phyloP scores from a whole-genome alignment of 2,888 invertebrate genomes.

The Macroteleia sp. region DNA sequence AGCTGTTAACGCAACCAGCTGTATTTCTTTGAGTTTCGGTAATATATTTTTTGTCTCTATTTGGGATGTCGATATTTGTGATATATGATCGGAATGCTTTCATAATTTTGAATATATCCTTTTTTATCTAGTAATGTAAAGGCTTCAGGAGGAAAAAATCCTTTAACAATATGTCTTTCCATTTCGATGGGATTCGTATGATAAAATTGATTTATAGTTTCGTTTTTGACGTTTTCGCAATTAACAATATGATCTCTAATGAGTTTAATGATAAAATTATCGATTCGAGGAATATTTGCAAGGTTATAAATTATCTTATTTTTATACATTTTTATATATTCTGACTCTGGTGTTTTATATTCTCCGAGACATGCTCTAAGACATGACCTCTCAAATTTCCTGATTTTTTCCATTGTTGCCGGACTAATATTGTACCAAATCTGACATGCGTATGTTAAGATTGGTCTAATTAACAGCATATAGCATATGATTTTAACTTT shows the following conservation, averaged over 20 bases:
- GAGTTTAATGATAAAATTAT: slow-evolving; percentile 26
- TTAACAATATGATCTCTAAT: slow-evolving; percentile 6
- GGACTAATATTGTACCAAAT: slow-evolving; percentile 56
- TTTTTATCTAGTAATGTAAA: neutral
- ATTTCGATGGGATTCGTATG: neutral
- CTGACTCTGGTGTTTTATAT: slow-evolving; percentile 3
- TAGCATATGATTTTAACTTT: slow-evolving; percentile 62
- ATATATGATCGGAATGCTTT: slow-evolving; percentile 7
- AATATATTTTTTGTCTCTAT: no score
- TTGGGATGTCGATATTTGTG: no score
- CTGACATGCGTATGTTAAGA: slow-evolving; percentile 58
- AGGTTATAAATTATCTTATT: slow-evolving; percentile 1
- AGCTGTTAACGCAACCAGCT: no score
- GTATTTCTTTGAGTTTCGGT: no score
- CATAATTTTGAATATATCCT: slow-evolving; percentile 17
- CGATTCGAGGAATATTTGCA: slow-evolving; percentile 26
- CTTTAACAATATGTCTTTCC: neutral
- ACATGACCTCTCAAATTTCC: slow-evolving; percentile 9
- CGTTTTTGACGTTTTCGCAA: neutral
- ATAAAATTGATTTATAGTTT: neutral
- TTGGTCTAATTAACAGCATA: slow-evolving; percentile 52
- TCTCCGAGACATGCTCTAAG: slow-evolving; percentile 1
- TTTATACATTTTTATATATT: neutral
- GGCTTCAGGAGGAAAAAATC: slow-evolving; percentile 9
- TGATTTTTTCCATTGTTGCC: slow-evolving; percentile 1